phyloP scores from a whole-genome alignment of 1,140 invertebrate species.

The Drosophila nikananu region DNA sequence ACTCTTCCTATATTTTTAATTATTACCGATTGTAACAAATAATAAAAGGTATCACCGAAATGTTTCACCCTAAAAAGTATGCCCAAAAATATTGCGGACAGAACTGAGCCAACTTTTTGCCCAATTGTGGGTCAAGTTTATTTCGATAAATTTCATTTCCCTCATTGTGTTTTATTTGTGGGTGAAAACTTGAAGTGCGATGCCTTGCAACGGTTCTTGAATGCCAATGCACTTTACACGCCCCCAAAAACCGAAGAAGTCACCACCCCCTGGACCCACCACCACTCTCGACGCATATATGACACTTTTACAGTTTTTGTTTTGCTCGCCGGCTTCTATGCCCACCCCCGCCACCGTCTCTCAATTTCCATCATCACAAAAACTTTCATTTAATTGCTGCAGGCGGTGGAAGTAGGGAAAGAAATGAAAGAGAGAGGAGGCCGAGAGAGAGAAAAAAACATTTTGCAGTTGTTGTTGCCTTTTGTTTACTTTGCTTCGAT shows the following conservation, averaged over 20 bases:
- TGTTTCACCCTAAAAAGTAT: background rate
- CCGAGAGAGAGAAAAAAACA: constrained; percentile 24
- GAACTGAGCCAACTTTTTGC: background rate
- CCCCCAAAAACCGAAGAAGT: constrained; percentile 8
- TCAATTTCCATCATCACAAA: constrained; percentile 66
- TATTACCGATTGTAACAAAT: background rate
- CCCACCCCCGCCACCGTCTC: background rate
- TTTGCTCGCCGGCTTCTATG: constrained; percentile 80
- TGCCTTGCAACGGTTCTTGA: constrained; percentile 41
- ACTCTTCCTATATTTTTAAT: background rate
- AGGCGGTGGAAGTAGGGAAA: constrained; percentile 57
- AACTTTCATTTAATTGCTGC: constrained; percentile 82
- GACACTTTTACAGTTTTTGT: constrained; percentile 81
- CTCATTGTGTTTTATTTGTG: constrained; percentile 23
- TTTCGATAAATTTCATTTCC: constrained; percentile 51
- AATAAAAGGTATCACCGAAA: background rate
- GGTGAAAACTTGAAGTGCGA: constrained; percentile 16
- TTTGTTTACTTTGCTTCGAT: constrained; percentile 82
- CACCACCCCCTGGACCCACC: background rate
- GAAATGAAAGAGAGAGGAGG: constrained; percentile 26
- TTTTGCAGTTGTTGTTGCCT: constrained; percentile 57
- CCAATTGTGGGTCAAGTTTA: constrained; percentile 61
- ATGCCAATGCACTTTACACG: constrained; percentile 49
- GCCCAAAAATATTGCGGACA: background rate
- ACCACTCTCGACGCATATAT: constrained; percentile 59